A percentile compares a stretch with the other conserved stretches of the same genome.
Conservation (phyloP, 2,113 vertebrate genomes). For the Lepidothrix coronata region DNA sequence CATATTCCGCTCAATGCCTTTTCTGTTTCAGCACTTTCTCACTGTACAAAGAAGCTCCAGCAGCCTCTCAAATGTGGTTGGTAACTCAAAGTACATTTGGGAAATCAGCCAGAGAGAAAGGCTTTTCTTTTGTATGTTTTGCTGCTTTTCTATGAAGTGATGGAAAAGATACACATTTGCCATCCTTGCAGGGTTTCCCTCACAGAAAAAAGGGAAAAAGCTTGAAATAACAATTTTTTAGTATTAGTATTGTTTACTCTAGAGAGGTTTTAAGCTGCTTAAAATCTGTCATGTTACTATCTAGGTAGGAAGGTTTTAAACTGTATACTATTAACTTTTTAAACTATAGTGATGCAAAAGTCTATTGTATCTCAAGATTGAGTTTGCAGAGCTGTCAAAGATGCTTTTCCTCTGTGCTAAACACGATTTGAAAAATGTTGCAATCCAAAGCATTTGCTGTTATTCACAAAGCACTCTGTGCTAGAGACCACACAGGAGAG, state of each 20-base stretch:
- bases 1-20: conserved; percentile 28
- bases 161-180: background rate
- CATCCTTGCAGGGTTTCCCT: background rate
- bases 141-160: conserved; percentile 11
- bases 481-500: background rate
- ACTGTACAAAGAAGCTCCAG: conserved; percentile 40
- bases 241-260: background rate
- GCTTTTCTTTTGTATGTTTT: conserved; percentile 51
- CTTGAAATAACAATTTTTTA: background rate
- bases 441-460: background rate
- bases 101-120: conserved; percentile 60
- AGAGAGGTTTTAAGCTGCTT: background rate
- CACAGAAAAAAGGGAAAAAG: background rate
- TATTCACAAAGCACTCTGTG: background rate
- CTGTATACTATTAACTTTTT: background rate
- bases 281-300: background rate
- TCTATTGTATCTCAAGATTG: background rate
- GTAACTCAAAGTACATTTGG: conserved; percentile 52
- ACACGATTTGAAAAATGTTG: background rate
- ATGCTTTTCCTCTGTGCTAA: conserved; percentile 13
- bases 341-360: background rate
- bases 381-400: conserved; percentile 5
- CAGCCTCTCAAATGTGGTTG: conserved; percentile 43
- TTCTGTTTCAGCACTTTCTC: conserved; percentile 54
- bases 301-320: background rate